Evolutionary conservation across 2,888 invertebrate genomes (phyloP).

Genomic region (Aspidiotus rigidus): DNA sequence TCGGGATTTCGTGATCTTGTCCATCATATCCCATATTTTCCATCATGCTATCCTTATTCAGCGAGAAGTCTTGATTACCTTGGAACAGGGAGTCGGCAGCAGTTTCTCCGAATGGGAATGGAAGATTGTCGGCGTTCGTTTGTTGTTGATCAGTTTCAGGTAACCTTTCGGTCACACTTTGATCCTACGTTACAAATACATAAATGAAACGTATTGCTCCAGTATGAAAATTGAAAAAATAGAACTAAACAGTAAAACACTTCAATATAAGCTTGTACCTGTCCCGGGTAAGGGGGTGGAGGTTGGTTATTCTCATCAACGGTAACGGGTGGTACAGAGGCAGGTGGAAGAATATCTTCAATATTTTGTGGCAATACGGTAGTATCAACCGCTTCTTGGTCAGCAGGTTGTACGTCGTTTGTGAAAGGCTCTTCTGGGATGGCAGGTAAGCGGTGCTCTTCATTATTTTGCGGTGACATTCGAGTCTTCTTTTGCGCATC

Average conservation of each 20-base stretch:
- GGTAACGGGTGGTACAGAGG: conserved; percentile 10
- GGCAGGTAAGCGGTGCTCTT: conserved; percentile 9
- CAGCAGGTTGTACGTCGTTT: neutral
- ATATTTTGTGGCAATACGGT: neutral
- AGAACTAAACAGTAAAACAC: no score
- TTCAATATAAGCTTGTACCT: no score
- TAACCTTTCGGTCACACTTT: no score
- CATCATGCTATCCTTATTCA: conserved; percentile 46
- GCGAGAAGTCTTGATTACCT: neutral
- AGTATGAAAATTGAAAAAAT: no score
- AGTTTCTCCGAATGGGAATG: no score
- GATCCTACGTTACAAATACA: no score
- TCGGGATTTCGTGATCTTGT: conserved; percentile 24
- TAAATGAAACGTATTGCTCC: no score
- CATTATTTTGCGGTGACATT: conserved; percentile 16
- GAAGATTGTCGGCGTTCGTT: no score
- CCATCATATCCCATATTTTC: conserved; percentile 67
- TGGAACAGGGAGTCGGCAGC: no score
- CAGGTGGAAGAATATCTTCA: conserved; percentile 17
- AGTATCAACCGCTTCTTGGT: no score
- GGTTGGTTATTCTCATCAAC: neutral
- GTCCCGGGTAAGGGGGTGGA: neutral
- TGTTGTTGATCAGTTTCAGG: no score
- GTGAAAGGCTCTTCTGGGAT: conserved; percentile 12
- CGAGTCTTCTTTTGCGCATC: conserved; percentile 17